Conservation (phyloP, 2,113 vertebrate genomes). For the Myotis yumanensis region DNA sequence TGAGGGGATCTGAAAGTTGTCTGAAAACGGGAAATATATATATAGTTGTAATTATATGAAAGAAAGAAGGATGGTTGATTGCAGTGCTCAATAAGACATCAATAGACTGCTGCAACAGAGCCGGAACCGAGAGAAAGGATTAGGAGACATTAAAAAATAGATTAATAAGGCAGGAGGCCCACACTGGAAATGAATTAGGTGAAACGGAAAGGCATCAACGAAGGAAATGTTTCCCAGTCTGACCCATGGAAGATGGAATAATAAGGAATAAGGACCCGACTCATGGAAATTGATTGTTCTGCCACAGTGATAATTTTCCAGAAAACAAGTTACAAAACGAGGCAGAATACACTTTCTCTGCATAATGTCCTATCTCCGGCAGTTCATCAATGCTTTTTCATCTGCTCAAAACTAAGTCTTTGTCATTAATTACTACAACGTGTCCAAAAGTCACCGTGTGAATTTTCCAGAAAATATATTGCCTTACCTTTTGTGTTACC, state of each 20-base stretch:
- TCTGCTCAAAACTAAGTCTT: conserved; percentile 37
- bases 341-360: conserved; percentile 64
- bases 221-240: conserved; percentile 76
- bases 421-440: conserved; percentile 43
- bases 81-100: conserved; percentile 67
- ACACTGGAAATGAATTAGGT: conserved; percentile 78
- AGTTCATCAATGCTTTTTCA: conserved; percentile 65
- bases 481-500: background rate
- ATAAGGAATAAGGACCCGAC: conserved; percentile 72
- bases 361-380: conserved; percentile 67
- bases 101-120: conserved; percentile 50
- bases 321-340: conserved; percentile 74
- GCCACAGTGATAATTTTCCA: conserved; percentile 75
- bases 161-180: conserved; percentile 79
- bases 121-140: conserved; percentile 73
- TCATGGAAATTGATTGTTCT: conserved; percentile 78
- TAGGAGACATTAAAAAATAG: conserved; percentile 80
- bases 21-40: conserved; percentile 37
- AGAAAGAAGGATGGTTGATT: conserved; percentile 42
- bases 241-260: conserved; percentile 77
- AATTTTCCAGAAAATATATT: background rate
- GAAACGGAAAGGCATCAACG: conserved; percentile 78
- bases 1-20: conserved; percentile 25
- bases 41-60: background rate
- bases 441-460: conserved; percentile 29